These are phyloP conservation scores for Cervus canadensis DNA, from an alignment of 2,113 vertebrate species.

Conservation along the genomic window DNA sequence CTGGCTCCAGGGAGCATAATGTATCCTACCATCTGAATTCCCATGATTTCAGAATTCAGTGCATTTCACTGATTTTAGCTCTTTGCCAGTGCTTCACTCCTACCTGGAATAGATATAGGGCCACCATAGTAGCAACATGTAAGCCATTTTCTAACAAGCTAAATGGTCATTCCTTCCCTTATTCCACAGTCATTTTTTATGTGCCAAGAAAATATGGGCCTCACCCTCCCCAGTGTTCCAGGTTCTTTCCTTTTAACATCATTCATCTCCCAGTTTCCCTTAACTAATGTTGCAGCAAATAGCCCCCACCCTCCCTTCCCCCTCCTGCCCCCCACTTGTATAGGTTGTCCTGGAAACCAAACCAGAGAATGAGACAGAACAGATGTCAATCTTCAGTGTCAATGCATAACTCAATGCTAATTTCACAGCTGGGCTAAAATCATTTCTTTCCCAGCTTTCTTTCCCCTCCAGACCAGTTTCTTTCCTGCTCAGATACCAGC, in stretches of 20 bases:
- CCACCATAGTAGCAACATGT: not conserved
- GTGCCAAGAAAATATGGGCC: not conserved
- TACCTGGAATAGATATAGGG: not conserved
- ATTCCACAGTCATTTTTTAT: not conserved
- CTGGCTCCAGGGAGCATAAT: not conserved
- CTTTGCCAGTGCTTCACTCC: not conserved
- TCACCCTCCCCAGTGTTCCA: not conserved
- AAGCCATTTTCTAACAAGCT: not conserved
- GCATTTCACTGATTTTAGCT: not conserved
- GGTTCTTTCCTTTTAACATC: not conserved
- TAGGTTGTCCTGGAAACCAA: conserved; percentile 41
- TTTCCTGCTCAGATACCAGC: conserved; percentile 49
- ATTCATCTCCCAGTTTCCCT: not conserved
- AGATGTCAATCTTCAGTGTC: not conserved
- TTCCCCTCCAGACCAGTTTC: conserved; percentile 5
- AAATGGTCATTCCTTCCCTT: not conserved
- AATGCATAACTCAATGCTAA: not conserved
- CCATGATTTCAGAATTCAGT: not conserved
- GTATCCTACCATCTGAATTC: not conserved
- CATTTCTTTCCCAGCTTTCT: not conserved
- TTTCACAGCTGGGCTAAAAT: conserved; percentile 20
- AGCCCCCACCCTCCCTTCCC: too few relatives aligned
- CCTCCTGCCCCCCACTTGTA: not conserved
- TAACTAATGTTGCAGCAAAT: not conserved
- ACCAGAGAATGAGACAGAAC: not conserved